These are phyloP conservation scores for Coracias cyanogaster DNA, from an alignment of 2,797 vertebrate genomes.

Conservation along the genomic window DNA sequence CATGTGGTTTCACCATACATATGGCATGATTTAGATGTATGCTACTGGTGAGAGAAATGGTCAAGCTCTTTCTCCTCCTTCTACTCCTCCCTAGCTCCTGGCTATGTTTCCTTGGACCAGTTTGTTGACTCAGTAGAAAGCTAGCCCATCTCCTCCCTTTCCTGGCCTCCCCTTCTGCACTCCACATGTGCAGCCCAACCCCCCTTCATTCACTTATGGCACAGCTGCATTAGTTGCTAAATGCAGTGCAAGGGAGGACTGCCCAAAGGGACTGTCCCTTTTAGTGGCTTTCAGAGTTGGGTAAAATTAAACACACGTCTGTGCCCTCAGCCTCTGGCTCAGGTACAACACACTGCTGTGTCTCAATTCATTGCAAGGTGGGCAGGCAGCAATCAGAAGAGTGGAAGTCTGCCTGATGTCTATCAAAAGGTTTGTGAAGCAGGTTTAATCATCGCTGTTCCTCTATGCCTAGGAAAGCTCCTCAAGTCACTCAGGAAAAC, in stretches of 20 bases:
- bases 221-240: not conserved
- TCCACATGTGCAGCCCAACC: accelerated
- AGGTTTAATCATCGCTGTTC: not conserved
- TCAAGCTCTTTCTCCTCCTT: not conserved
- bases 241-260: not conserved
- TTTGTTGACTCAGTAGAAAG: not conserved
- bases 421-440: not conserved
- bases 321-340: not conserved
- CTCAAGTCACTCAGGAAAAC: not conserved
- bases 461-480: not conserved
- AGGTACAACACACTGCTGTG: accelerated
- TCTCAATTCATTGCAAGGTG: not conserved
- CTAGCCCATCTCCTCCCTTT: not conserved
- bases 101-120: not conserved
- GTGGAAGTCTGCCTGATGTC: not conserved
- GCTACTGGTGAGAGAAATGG: not conserved
- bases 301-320: not conserved
- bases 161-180: not conserved
- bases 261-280: not conserved
- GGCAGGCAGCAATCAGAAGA: accelerated
- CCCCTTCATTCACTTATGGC: not conserved
- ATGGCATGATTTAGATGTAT: not conserved
- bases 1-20: not conserved
- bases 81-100: not conserved
- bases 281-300: not conserved